A percentile compares a stretch with the other conserved stretches of the same genome.
phyloP scores from a whole-genome alignment of 2,797 vertebrate species.

The Hybognathus amarus region DNA sequence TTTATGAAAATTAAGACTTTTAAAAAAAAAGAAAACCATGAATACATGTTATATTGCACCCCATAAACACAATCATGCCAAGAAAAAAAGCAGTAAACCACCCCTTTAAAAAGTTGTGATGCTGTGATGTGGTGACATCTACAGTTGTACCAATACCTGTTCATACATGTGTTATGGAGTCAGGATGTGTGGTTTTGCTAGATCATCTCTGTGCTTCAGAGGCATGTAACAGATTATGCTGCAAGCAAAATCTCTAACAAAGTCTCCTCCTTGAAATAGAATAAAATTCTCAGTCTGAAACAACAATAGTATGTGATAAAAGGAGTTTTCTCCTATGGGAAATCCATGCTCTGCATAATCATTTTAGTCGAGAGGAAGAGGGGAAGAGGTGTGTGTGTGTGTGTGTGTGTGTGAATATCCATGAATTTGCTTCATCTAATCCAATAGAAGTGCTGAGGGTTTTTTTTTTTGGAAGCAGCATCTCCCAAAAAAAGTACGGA shows the following conservation, averaged over 20 bases:
- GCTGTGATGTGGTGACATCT: neutral
- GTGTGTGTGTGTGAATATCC: constrained; percentile 28
- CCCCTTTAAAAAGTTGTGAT: too few species aligned
- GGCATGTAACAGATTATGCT: neutral
- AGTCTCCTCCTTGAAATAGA: neutral
- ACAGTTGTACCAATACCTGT: neutral
- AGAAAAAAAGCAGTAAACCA: too few species aligned
- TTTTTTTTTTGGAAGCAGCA: constrained; percentile 36
- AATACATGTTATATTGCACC: too few species aligned
- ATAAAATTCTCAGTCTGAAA: constrained; percentile 13
- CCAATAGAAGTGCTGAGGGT: constrained; percentile 22
- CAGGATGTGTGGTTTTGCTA: neutral
- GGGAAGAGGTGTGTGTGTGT: constrained; percentile 29
- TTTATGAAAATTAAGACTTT: too few species aligned
- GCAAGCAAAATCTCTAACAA: neutral
- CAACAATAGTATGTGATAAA: constrained; percentile 7
- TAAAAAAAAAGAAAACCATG: too few species aligned
- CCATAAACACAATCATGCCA: too few species aligned
- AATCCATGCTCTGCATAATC: constrained; percentile 13
- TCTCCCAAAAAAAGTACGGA: constrained; percentile 67
- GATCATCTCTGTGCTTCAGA: neutral
- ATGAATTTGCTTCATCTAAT: constrained; percentile 1
- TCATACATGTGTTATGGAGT: neutral
- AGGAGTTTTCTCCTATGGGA: constrained; percentile 8
- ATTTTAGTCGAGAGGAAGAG: constrained; percentile 16